Base-by-base conservation (phyloP, 1,140 invertebrate species). In the Eriocheir sinensis region DNA sequence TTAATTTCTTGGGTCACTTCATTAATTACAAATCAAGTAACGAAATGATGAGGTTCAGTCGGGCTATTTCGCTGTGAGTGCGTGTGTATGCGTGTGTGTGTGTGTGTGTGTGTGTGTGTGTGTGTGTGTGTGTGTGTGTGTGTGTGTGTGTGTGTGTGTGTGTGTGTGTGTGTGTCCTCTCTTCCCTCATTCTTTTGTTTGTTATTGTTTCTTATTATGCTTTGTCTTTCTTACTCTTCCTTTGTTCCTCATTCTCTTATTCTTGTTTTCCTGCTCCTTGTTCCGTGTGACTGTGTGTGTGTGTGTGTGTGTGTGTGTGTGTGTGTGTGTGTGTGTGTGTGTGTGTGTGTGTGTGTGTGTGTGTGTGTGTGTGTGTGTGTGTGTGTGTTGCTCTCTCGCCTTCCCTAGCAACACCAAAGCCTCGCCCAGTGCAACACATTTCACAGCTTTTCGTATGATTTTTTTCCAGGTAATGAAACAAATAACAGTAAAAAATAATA, bases 401-500 rank as follows among this genome's bases (percentile, higher is more conserved):
- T 17, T 86, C 34, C 4, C 34, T 36, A 36, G 17, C 12, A 86
- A 32, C 34, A 48, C 15, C 15, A 8, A 48, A 48, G 15, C 15
- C 44, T 15, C 15, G 15, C 15, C 44, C 44, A 8, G 44, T 48
- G 4, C 44, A 48, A 8, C 44, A 48, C 4, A 48, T 8, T 48
- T 48, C 15, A 48, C 15, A 8, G 44, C 15, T 48, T 48, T 48
- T 48, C 15, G 44, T 15, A 8, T 15, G 4, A 8, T 48, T 48
- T 48, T 48, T 8, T 48, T 48, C 15, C 44, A 48, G 15, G 27
- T 4, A 27, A n/a, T 72, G 60, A 21, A 72, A 72, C n/a, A 72
- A 72, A 72, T n/a, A 72, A 72, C 60, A 72, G n/a, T 72, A n/a
- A 72, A n/a, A 72, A 2, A 72, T 72, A 72, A 72, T n/a, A 72